Base-by-base conservation (phyloP, 2,888 invertebrate genomes). In the Serripes groenlandicus region DNA sequence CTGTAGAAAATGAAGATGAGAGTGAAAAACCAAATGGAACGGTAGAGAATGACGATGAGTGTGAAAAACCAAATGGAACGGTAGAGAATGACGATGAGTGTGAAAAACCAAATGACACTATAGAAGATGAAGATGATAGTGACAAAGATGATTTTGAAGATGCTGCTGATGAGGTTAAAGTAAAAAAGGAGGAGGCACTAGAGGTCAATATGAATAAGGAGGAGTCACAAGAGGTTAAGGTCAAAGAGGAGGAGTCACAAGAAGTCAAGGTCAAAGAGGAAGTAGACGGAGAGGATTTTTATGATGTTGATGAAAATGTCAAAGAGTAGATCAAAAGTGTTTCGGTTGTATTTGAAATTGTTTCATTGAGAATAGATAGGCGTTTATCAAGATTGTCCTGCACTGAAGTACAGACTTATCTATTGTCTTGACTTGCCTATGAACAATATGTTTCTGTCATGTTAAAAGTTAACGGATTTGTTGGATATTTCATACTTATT, bases 71-170 rank as follows among this genome's bases (percentile, higher is more conserved):
- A 49, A 21, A 49, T 21, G 18, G 2, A 1, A 21, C 49, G 15
- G 49, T 26, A 11, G 56, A 56, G 28, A 56, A 56, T 56, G 23
- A 1, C 28, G 23, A n/a, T 26, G 23, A 56, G 3, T 11, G 23
- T 56, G 11, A n/a, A 23, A 2, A 42, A 18, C n/a, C 18, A 23
- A 60, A 58, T 34, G 72, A 72, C 32, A 58, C 11, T 21, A 30
- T 28, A 34, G 37, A 56, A n/a, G n/a, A 42, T 9, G 42, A 42
- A 62, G 71, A 54, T 0, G 77, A 71, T 1, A 82, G 66, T 68
- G 82, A 77, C 11, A 68, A 81, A 56, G 75, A 81, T 42, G 73
- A 66, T 35, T 62, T 72, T 49, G 73, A 64, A n/a, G 77, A 79
- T 66, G 77, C 68, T 52, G 70, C 32, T 49, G 72, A 52, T 11